Base-by-base conservation (phyloP, 2,888 invertebrate species). In the Taphrorychus bicolor region DNA sequence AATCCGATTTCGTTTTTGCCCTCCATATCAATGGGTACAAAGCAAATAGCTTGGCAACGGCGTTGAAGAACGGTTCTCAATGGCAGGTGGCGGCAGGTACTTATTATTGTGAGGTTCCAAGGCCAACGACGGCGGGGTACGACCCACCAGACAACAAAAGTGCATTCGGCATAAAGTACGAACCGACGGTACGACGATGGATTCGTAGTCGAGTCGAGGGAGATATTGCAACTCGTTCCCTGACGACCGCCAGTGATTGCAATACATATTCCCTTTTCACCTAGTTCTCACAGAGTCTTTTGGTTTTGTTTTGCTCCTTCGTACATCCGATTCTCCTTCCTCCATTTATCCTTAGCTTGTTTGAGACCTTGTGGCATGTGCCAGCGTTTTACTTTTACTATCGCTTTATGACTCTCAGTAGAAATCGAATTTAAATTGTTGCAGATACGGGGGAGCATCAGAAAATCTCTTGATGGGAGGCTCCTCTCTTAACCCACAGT, bases 291-390 rank as follows among this genome's bases (percentile, higher is more conserved):
- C 14, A 7, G 17, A 7, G 16, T 45, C 17, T 45, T 45, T 45
- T 17, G 57, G 64, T 69, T 79, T 79, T 82, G 81, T 82, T 82
- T 81, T 82, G 81, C 76, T 81, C 81, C 76, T 76, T 76, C 76
- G 76, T 81, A 76, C 80, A 80, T 81, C 81, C 78, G 76, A 72
- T 76, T 77, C 77, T 76, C 77, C 75, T 77, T 79, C 62, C 65
- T 60, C 66, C 71, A 73, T 70, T 72, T 77, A 75, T 80, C 77
- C 79, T 78, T 75, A 74, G 45, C 14, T 14, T 45, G 62, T 53
- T 40, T 56, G 57, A 66, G 64, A 62, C 66, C 56, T 54, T 64
- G 64, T 63, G 59, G 51, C 68, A 69, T 69, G 61, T 69, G 65
- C 69, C 65, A 59, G 61, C 59, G 21, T 52, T 23, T 61, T 59